Conservation (phyloP, 2,113 vertebrate species). For the Colius striatus region DNA sequence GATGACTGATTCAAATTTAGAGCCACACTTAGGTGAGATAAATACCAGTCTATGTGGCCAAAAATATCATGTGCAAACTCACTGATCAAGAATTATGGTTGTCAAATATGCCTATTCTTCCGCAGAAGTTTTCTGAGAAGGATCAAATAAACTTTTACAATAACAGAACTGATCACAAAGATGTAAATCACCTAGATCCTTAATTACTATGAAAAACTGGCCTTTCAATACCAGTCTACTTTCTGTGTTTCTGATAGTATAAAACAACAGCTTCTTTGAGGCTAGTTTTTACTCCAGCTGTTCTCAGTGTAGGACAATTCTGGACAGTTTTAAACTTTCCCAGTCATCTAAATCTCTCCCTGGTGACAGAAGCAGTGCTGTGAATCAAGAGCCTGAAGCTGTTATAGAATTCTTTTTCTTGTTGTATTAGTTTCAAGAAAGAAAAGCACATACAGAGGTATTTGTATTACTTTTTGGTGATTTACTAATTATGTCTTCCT, state of each 20-base stretch:
- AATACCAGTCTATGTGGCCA: background rate
- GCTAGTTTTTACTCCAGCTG: background rate
- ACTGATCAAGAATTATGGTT: background rate
- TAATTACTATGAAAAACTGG: background rate
- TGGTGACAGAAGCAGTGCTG: background rate
- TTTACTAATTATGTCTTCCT: background rate
- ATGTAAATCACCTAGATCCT: background rate
- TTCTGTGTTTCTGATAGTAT: background rate
- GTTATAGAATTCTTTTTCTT: background rate
- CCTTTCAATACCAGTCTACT: background rate
- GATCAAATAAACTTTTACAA: background rate
- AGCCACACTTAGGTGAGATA: background rate
- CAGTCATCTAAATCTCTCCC: background rate
- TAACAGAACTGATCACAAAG: background rate
- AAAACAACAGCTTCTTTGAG: background rate
- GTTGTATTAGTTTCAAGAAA: background rate
- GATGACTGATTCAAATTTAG: background rate
- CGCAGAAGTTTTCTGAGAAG: background rate
- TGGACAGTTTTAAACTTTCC: background rate
- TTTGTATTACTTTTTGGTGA: background rate
- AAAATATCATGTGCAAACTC: background rate
- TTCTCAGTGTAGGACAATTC: background rate
- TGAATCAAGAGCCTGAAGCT: background rate
- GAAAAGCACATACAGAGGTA: background rate
- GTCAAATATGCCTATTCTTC: background rate